Evolutionary conservation across 2,888 invertebrate genomes (phyloP).

Genomic region (Andricus curvator): DNA sequence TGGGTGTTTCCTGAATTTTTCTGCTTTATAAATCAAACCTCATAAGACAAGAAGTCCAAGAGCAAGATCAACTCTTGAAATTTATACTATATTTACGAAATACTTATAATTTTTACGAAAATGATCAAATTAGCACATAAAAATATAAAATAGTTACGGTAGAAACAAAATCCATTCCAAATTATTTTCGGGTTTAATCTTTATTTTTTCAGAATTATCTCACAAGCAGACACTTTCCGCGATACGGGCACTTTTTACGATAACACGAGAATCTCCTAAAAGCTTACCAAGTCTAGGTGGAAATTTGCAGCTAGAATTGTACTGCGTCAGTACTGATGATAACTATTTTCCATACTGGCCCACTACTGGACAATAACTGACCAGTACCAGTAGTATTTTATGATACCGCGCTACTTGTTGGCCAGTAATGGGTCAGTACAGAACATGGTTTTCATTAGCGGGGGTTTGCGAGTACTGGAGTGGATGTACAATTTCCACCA

Average conservation of each 20-base stretch:
- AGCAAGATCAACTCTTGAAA: constrained; percentile 4
- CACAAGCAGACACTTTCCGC: constrained; percentile 23
- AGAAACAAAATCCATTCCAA: background rate
- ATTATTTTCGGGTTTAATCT: background rate
- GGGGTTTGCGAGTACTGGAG: no score
- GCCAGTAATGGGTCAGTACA: no score
- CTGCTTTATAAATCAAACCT: background rate
- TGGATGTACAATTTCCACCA: background rate
- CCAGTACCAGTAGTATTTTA: no score
- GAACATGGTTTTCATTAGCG: no score
- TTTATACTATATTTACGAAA: background rate
- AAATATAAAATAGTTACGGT: background rate
- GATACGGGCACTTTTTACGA: constrained; percentile 3
- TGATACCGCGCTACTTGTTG: no score
- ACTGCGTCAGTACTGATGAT: no score
- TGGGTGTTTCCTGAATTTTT: constrained; percentile 7
- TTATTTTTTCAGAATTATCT: constrained; percentile 14
- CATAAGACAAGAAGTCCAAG: background rate
- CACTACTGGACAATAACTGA: no score
- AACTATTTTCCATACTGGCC: no score
- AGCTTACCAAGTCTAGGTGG: background rate
- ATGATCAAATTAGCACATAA: background rate
- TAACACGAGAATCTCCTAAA: constrained; percentile 8
- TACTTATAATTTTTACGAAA: background rate
- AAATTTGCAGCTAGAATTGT: no score